These are phyloP conservation scores for human (Homo sapiens) DNA, from an alignment of 2,113 vertebrate genomes.

Conservation along the genomic window DNA sequence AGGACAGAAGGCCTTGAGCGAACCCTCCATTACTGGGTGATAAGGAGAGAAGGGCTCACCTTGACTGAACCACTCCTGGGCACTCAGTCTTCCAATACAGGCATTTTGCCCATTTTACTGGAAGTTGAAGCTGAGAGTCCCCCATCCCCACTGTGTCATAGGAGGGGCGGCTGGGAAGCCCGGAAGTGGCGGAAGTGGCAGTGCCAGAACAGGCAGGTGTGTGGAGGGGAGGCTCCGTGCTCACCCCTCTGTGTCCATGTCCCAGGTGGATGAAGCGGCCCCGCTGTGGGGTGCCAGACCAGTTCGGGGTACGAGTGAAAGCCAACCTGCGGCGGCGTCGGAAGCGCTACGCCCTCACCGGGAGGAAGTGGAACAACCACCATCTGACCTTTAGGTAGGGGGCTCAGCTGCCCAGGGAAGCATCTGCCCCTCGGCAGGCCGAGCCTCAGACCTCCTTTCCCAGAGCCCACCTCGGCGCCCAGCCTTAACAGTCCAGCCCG, in stretches of 20 bases:
- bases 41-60: background rate
- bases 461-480: background rate
- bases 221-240: background rate
- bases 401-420: background rate
- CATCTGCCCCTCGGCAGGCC: accelerated
- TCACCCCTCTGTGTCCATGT: background rate
- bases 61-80: background rate
- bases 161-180: background rate
- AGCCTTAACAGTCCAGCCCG: accelerated
- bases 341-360: conserved; percentile 91
- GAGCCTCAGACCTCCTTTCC: conserved; percentile 23
- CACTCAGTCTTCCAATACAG: background rate
- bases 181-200: conserved; percentile 17
- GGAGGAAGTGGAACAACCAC: conserved; percentile 91
- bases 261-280: conserved; percentile 94
- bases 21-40: background rate
- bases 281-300: conserved; percentile 94
- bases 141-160: background rate
- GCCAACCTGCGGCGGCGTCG: conserved; percentile 86
- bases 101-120: background rate
- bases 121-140: background rate
- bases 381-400: conserved; percentile 93
- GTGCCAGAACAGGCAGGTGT: background rate
- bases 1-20: background rate
- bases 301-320: conserved; percentile 83